phyloP scores from a whole-genome alignment of 2,888 invertebrate genomes.

The Ethmia dodecea region DNA sequence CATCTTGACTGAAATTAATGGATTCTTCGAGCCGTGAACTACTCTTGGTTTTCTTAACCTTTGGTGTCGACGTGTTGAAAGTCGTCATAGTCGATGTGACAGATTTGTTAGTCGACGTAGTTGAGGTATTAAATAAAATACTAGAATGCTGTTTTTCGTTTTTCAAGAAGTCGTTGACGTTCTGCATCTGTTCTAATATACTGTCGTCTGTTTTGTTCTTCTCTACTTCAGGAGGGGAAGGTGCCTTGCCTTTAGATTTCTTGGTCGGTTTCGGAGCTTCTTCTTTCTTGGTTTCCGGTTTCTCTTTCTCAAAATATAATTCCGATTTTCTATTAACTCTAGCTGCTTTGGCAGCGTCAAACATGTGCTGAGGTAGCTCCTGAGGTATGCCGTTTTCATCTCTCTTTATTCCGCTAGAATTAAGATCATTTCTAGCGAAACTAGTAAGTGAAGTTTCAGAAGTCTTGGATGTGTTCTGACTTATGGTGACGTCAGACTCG shows the following conservation, averaged over 20 bases:
- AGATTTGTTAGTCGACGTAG: conserved; percentile 34
- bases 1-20: conserved; percentile 67
- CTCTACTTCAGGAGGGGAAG: conserved; percentile 80
- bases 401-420: conserved; percentile 78
- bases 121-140: conserved; percentile 42
- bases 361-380: conserved; percentile 83
- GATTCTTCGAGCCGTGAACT: conserved; percentile 55
- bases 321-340: conserved; percentile 79
- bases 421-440: conserved; percentile 66
- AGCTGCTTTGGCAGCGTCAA: conserved; percentile 84
- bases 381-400: conserved; percentile 81
- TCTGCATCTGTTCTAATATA: conserved; percentile 60
- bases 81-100: conserved; percentile 28
- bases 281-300: conserved; percentile 39
- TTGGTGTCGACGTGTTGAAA: conserved; percentile 69
- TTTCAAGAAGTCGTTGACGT: conserved; percentile 57
- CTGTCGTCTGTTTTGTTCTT: conserved; percentile 71
- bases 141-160: conserved; percentile 65
- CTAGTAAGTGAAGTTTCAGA: conserved; percentile 46
- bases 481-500: conserved; percentile 51
- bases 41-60: conserved; percentile 56
- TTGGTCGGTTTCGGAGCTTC: conserved; percentile 58
- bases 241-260: conserved; percentile 85
- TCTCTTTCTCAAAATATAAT: conserved; percentile 47
- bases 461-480: conserved; percentile 44